Percentiles rank a stretch among this genome's conserved stretches.
Conservation (phyloP, 2,113 vertebrate species). For the Psephotus haematonotus region DNA sequence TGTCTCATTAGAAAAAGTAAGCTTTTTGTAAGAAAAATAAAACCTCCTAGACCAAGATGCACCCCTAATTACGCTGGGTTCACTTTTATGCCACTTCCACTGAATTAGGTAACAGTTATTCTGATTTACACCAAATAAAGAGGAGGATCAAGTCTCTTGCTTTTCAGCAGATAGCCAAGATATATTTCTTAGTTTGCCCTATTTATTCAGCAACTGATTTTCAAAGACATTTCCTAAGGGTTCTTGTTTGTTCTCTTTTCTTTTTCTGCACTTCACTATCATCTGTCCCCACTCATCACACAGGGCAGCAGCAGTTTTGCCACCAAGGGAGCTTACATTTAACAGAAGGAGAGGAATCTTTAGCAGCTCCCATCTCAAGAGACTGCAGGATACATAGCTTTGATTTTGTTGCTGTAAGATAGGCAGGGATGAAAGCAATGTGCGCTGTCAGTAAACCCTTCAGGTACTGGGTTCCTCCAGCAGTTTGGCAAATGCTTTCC, state of each 20-base stretch:
- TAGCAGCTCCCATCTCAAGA: neutral
- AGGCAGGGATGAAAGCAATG: slow-evolving; percentile 35
- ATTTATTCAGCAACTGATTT: slow-evolving; percentile 41
- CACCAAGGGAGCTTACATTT: slow-evolving; percentile 30
- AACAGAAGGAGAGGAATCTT: slow-evolving; percentile 3
- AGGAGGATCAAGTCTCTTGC: neutral
- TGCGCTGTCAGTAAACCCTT: neutral
- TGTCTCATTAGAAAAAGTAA: neutral
- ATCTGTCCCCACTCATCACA: neutral
- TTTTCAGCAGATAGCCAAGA: slow-evolving; percentile 1
- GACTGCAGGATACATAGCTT: neutral
- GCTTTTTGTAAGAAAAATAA: neutral
- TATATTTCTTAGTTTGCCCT: neutral
- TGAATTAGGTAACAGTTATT: neutral
- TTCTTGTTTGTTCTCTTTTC: neutral
- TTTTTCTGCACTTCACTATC: neutral
- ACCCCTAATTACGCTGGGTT: neutral
- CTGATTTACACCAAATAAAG: neutral
- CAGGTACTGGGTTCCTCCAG: neutral
- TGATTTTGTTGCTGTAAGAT: slow-evolving; percentile 31
- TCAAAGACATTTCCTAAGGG: slow-evolving; percentile 41
- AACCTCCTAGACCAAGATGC: neutral
- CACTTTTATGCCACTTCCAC: neutral
- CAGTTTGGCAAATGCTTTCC: neutral
- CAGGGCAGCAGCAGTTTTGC: neutral